phyloP scores from a whole-genome alignment of 2,888 invertebrate genomes.

The Chloroclystis v-ata region DNA sequence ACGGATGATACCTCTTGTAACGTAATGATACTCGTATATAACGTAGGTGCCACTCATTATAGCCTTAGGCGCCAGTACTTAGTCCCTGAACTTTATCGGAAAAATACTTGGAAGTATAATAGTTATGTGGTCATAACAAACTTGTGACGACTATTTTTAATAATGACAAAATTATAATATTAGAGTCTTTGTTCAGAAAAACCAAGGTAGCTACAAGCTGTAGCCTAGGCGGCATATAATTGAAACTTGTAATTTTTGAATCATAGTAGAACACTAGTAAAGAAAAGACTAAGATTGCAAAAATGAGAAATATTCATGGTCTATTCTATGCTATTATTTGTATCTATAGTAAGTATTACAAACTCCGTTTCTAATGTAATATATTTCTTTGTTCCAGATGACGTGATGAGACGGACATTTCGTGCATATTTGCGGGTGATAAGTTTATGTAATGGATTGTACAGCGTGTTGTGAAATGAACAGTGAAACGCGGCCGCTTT shows the following conservation, averaged over 20 bases:
- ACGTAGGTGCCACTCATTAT: conserved; percentile 6
- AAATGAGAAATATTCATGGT: too few relatives aligned
- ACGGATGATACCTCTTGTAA: not conserved
- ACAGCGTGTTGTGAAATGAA: conserved; percentile 52
- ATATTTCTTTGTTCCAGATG: conserved; percentile 47
- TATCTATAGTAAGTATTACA: too few relatives aligned
- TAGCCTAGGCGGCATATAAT: too few relatives aligned
- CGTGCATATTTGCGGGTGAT: conserved; percentile 39
- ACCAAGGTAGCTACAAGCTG: too few relatives aligned
- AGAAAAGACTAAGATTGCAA: not conserved
- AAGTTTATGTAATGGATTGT: conserved; percentile 45
- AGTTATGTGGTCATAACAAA: not conserved
- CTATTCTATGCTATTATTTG: too few relatives aligned
- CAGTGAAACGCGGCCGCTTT: conserved; percentile 49
- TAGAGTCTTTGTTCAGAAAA: too few relatives aligned
- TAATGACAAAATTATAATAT: too few relatives aligned
- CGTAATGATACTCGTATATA: conserved; percentile 6
- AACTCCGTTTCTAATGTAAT: conserved; percentile 23
- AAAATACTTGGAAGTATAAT: conserved; percentile 14
- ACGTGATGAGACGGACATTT: conserved; percentile 38
- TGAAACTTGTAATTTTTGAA: too few relatives aligned
- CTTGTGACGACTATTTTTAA: too few relatives aligned
- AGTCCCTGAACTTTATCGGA: conserved; percentile 28
- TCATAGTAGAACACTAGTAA: too few relatives aligned
- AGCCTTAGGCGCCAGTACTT: conserved; percentile 17